phyloP scores from a whole-genome alignment of 2,113 vertebrate species.

The Microcebus ravelobensis region DNA sequence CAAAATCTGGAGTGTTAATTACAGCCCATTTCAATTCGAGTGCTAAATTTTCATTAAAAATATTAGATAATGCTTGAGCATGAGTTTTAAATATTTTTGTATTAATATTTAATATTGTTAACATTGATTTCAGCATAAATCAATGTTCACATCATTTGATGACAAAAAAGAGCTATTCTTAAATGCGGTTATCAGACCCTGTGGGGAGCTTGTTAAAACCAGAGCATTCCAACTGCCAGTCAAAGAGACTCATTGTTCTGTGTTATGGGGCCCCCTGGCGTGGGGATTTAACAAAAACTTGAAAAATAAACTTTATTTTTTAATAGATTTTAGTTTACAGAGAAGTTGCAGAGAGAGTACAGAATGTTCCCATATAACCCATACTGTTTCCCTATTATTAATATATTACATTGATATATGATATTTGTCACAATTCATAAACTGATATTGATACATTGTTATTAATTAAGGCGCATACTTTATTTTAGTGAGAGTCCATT shows the following conservation, averaged over 20 bases:
- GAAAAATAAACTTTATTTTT: neutral
- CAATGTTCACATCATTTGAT: neutral
- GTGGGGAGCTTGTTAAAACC: neutral
- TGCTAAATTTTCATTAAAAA: neutral
- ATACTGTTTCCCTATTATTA: neutral
- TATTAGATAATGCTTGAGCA: neutral
- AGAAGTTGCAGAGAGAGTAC: neutral
- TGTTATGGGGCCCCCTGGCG: accelerated
- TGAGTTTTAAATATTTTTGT: neutral
- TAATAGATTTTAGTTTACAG: neutral
- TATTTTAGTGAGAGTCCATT: neutral
- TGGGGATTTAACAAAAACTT: neutral
- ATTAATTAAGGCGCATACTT: neutral
- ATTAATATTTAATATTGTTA: neutral
- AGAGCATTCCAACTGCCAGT: neutral
- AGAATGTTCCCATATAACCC: neutral
- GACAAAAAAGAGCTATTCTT: neutral
- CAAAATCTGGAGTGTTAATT: neutral
- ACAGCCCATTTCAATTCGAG: neutral
- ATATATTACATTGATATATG: neutral
- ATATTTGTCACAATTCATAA: neutral
- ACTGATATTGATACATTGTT: neutral
- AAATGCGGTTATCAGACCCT: neutral
- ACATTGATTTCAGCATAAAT: neutral
- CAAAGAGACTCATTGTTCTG: neutral